Evolutionary conservation across 1,140 invertebrate genomes (phyloP), one percentile per base, ranked within the genome.

Genomic region (Bombus polaris): DNA sequence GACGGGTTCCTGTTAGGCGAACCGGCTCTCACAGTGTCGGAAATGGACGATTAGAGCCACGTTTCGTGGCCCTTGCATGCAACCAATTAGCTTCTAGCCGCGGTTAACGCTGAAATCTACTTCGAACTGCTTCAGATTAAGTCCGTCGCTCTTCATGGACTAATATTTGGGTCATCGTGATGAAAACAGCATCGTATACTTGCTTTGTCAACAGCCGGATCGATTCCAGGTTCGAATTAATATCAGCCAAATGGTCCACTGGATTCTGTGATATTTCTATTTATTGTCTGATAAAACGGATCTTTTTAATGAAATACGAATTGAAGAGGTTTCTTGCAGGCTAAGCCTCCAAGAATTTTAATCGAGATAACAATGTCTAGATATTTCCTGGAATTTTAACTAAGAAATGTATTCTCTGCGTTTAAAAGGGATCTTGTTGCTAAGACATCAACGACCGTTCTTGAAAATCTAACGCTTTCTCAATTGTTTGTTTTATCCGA

Each of bases 31-130:
- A 76, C 25, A 71, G 28, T 44, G 83, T 80, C 83, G 83, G 83
- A 85, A 85, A 85, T 28, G 76, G 32, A 68, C 83, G 83, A 85
- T 85, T 85, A 85, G 83, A 71, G 76, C 39, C 68, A 39, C 76
- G 76, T 85, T 85, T 80, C 83, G 83, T 78, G 83, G 39, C 68
- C 42, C 32, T 32, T 53, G 70, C 77, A 35, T 62, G 76, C 83
- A 85, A 80, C 83, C 83, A 85, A 85, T 80, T 80, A 85, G 66
- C 83, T 65, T 47, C 77, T 47, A 35, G 32, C 37, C 83, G 83
- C 76, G 83, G 83, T 85, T 85, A 72, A 65, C 59, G 59, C 76
- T 73, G 71, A 80, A 80, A 85, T 85, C 83, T 37, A 80, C 83
- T 85, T 73, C 22, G 53, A 80, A 85, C 83, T 57, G 68, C 68